Percentiles rank a stretch among this genome's conserved stretches.
Evolutionary conservation across 2,113 vertebrate genomes (phyloP).

Genomic region (Steatornis caripensis): DNA sequence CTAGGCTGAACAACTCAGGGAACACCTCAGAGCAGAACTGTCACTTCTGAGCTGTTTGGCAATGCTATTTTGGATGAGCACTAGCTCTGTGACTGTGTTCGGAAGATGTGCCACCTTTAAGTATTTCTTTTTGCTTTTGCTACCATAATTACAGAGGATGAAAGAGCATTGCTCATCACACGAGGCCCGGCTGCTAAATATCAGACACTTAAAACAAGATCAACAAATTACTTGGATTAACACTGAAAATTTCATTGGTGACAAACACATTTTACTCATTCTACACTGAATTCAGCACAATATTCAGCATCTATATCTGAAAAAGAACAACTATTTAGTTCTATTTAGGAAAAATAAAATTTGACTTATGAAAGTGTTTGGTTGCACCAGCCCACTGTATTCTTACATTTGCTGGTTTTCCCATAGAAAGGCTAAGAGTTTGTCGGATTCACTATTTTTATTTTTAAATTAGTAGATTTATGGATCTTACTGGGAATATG

Average conservation of each 20-base stretch:
- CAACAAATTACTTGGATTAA: neutral
- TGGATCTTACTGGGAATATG: neutral
- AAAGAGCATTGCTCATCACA: neutral
- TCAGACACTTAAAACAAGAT: neutral
- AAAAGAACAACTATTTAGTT: neutral
- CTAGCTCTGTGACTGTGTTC: neutral
- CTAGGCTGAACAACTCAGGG: neutral
- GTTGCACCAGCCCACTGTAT: neutral
- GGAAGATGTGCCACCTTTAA: neutral
- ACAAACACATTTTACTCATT: neutral
- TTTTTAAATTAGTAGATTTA: neutral
- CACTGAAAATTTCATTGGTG: neutral
- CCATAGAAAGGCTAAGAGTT: neutral
- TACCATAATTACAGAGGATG: neutral
- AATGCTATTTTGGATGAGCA: neutral
- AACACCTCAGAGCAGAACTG: no score
- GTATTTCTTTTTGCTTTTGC: neutral
- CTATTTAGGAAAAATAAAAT: neutral
- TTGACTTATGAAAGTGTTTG: neutral
- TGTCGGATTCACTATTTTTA: neutral
- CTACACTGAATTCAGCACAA: neutral
- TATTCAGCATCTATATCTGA: neutral
- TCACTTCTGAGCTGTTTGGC: neutral
- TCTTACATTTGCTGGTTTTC: neutral
- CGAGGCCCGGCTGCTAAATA: fast-evolving